A percentile compares a stretch with the other conserved stretches of the same genome.
Evolutionary conservation across 2,113 vertebrate species (phyloP).

Genomic region (Urocynchramus pylzowi): DNA sequence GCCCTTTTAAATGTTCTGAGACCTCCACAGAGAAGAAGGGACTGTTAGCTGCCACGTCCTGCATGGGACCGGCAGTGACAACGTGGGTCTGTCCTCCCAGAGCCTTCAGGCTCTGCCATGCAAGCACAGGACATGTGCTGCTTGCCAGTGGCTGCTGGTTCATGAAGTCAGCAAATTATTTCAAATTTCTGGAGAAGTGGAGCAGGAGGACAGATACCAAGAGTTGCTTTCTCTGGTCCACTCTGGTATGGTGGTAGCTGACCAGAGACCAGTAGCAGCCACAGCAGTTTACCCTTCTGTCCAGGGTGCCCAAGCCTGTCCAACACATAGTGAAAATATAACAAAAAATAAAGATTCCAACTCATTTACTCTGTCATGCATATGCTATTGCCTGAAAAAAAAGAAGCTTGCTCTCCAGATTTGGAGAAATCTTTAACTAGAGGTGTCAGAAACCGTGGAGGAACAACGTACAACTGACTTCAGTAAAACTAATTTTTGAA

Average conservation of each 20-base stretch:
- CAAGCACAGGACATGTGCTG: background rate
- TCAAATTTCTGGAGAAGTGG: background rate
- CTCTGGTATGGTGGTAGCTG: fast-evolving
- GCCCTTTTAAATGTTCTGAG: background rate
- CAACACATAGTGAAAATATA: background rate
- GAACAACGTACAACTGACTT: background rate
- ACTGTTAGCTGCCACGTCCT: background rate
- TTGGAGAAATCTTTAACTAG: background rate
- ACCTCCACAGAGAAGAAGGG: background rate
- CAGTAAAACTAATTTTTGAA: background rate
- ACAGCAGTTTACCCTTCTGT: background rate
- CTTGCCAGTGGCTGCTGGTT: background rate
- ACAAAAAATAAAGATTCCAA: background rate
- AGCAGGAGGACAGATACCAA: background rate
- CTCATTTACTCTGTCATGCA: background rate
- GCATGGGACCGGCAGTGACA: background rate
- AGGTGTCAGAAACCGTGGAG: background rate
- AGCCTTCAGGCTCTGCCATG: background rate
- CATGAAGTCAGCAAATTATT: background rate
- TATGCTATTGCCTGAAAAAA: background rate
- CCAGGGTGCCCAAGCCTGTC: background rate
- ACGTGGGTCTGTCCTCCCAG: background rate
- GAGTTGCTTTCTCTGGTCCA: background rate
- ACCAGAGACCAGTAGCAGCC: background rate
- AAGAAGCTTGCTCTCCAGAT: background rate